These are phyloP conservation scores for Melanargia galathea DNA, from an alignment of 2,888 invertebrate species.

Conservation along the genomic window DNA sequence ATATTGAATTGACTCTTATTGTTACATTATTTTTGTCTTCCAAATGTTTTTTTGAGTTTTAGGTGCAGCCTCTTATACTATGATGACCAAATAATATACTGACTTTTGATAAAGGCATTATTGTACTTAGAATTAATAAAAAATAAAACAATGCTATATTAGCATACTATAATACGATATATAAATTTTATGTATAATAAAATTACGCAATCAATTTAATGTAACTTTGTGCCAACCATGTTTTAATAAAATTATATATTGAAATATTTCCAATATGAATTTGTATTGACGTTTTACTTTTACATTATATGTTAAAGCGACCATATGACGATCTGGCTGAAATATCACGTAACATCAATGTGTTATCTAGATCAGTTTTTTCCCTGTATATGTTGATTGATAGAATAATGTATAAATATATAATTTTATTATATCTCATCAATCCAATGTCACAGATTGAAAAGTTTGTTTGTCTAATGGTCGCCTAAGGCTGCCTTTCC, in stretches of 20 bases:
- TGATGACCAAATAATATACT: conserved; percentile 70
- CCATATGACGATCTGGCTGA: no score
- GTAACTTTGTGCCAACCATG: conserved; percentile 57
- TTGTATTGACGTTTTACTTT: not conserved
- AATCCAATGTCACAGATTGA: no score
- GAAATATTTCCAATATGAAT: conserved; percentile 7
- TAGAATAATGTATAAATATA: no score
- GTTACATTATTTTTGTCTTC: conserved; percentile 41
- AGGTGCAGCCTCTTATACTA: conserved; percentile 56
- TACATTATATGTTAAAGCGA: not conserved
- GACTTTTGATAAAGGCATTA: conserved; percentile 50
- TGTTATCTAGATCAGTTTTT: no score
- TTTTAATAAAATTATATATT: conserved; percentile 39
- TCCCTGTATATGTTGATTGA: no score
- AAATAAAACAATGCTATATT: conserved; percentile 26
- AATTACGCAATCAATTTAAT: conserved; percentile 46
- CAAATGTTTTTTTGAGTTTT: conserved; percentile 34
- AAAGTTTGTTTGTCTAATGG: no score
- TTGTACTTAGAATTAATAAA: conserved; percentile 45
- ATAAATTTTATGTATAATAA: conserved; percentile 25
- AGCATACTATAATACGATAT: not conserved
- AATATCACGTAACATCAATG: no score
- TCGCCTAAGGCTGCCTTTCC: no score
- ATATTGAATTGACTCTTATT: conserved; percentile 6
- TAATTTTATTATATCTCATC: no score